Evolutionary conservation across 2,797 vertebrate species (phyloP).

Genomic region (Lagocephalus sceleratus): DNA sequence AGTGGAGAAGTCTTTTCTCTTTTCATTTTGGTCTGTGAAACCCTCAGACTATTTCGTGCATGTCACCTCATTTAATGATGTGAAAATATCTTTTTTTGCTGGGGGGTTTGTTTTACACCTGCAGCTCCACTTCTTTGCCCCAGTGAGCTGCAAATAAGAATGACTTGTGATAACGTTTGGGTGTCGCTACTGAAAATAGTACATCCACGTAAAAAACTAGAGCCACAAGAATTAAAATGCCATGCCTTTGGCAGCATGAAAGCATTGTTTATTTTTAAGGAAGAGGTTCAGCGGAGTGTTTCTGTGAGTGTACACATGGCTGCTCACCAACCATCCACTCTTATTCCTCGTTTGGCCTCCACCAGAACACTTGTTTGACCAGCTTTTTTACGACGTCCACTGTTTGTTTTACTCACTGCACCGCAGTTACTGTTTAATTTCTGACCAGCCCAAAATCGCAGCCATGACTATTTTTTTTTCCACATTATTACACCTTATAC

Average conservation of each 20-base stretch:
- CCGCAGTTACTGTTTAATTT: slow-evolving; percentile 40
- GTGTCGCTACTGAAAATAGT: too few species aligned
- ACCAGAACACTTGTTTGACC: slow-evolving; percentile 37
- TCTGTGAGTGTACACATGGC: slow-evolving; percentile 26
- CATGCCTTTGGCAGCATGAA: too few species aligned
- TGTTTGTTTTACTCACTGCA: slow-evolving; percentile 54
- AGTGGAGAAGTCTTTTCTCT: slow-evolving; percentile 10
- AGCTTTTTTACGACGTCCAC: slow-evolving; percentile 41
- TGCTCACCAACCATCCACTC: slow-evolving; percentile 23
- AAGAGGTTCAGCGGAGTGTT: too few species aligned
- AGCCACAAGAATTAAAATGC: too few species aligned
- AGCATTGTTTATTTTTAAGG: too few species aligned
- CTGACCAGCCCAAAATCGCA: slow-evolving; percentile 35
- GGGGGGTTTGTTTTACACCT: too few species aligned
- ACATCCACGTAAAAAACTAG: too few species aligned
- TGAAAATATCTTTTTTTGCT: neutral
- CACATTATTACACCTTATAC: slow-evolving; percentile 42
- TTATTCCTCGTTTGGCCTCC: slow-evolving; percentile 25
- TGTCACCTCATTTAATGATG: slow-evolving; percentile 20
- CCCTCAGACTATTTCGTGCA: slow-evolving; percentile 39
- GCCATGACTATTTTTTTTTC: slow-evolving; percentile 15
- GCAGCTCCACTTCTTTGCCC: too few species aligned
- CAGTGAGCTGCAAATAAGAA: too few species aligned
- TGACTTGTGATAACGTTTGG: too few species aligned
- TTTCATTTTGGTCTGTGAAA: slow-evolving; percentile 3